Evolutionary conservation across 2,888 invertebrate species (phyloP), one percentile per base, ranked within the genome.

Genomic region (Pollenia labialis): DNA sequence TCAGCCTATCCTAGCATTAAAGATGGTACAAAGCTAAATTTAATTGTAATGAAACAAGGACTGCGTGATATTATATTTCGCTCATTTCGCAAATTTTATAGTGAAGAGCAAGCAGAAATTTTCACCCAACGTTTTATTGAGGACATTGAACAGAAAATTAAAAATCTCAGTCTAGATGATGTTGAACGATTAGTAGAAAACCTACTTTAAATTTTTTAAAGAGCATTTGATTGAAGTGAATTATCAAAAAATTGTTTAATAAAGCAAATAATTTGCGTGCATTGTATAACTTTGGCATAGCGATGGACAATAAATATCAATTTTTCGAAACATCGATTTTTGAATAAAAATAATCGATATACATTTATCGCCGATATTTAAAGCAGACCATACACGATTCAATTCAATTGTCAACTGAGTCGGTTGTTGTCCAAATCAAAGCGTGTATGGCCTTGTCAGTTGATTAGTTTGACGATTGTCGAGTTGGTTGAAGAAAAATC

Each of bases 21-120:
- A 92, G 96, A 97, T 86, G 97, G 97, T 1, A 95, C 96, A 16
- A 97, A 96, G 92, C 91, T 97, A 62, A 96, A 96, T 91, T 93
- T 97, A 84, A 94, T 97, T 42, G 95, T 96, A 6, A 96, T 96
- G 87, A 87, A 96, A 89, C 95, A 95, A 76, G 93, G 95, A 0
- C 92, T 97, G 0, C 94, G 94, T 85, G 95, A 95, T 32, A 96
- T 89, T 94, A 95, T 92, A 9, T 89, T 90, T 58, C 90, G 92
- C 0, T 90, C 90, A 0, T 93, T 92, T 79, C 92, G 93, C 4
- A 95, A 94, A 90, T 95, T 95, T 90, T 95, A 95, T 90, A 93
- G 94, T 32, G 96, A 96, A 80, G 93, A 94, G 10, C 96, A 96
- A 89, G 95, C 96, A 0, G 94, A 95, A 81, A 88, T 89, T 3